Conservation (phyloP, 2,888 invertebrate species). For the Stenoptilia bipunctidactyla region DNA sequence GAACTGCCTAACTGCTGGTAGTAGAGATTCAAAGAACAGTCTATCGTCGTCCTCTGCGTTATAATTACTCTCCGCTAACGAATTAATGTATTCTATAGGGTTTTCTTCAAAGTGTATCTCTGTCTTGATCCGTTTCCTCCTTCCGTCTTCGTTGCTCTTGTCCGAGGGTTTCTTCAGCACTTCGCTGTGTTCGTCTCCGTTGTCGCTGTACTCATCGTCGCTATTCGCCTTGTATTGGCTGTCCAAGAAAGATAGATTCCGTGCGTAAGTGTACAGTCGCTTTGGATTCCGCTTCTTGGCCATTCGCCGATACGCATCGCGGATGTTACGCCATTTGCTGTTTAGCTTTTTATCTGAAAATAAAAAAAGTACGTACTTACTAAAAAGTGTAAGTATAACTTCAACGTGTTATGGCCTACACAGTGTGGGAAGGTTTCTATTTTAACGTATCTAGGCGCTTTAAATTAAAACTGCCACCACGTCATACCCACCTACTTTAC, state of each 20-base stretch:
- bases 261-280: constrained; percentile 38
- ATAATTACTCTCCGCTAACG: constrained; percentile 24
- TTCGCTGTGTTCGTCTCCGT: constrained; percentile 23
- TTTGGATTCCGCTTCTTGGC: constrained; percentile 27
- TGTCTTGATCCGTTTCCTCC: constrained; percentile 18
- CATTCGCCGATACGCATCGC: constrained; percentile 50
- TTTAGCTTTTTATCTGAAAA: constrained; percentile 45
- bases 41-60: constrained; percentile 39
- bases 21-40: constrained; percentile 47
- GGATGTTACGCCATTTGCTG: constrained; percentile 53
- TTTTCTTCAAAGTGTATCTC: too few species aligned
- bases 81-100: constrained; percentile 37
- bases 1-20: constrained; percentile 45
- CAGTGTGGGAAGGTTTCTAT: too few species aligned
- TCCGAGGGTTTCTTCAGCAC: constrained; percentile 14
- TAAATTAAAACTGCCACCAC: too few species aligned
- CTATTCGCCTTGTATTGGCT: constrained; percentile 29
- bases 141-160: constrained; percentile 30
- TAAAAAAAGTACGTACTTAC: too few species aligned
- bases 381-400: too few species aligned
- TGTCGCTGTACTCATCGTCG: constrained; percentile 23
- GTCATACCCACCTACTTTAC: too few species aligned
- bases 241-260: constrained; percentile 39
- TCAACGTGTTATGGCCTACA: too few species aligned
- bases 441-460: too few species aligned